Percentiles rank a stretch among this genome's conserved stretches.
Conservation (phyloP, 2,888 invertebrate genomes). For the Acleris holmiana region DNA sequence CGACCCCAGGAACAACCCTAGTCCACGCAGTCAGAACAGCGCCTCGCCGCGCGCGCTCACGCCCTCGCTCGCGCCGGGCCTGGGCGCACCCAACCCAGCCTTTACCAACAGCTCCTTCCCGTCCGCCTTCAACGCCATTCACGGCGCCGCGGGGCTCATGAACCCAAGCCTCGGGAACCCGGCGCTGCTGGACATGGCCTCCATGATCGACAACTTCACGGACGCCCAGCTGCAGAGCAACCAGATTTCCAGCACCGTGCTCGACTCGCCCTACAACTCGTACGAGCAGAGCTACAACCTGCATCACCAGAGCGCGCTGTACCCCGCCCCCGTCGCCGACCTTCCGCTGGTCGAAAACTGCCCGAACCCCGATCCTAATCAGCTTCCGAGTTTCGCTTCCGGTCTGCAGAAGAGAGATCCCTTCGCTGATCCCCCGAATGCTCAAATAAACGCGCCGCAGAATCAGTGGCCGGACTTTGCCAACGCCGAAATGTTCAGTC, state of each 20-base stretch:
- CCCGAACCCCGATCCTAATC: slow-evolving; percentile 70
- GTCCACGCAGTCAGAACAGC: slow-evolving; percentile 81
- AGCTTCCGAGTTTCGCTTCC: slow-evolving; percentile 73
- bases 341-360: slow-evolving; percentile 76
- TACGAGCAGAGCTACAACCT: slow-evolving; percentile 87
- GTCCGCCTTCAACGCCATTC: slow-evolving; percentile 79
- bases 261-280: slow-evolving; percentile 87
- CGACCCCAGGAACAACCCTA: slow-evolving; percentile 70
- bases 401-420: slow-evolving; percentile 74
- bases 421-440: slow-evolving; percentile 51
- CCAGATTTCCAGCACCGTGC: slow-evolving; percentile 93
- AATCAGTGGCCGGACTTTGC: slow-evolving; percentile 79
- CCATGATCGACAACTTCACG: slow-evolving; percentile 90
- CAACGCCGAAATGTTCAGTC: slow-evolving; percentile 73
- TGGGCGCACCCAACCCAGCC: slow-evolving; percentile 51
- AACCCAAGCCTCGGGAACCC: slow-evolving; percentile 80
- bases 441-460: slow-evolving; percentile 51
- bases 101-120: slow-evolving; percentile 73
- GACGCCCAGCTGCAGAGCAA: slow-evolving; percentile 92
- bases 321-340: slow-evolving; percentile 79
- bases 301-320: slow-evolving; percentile 86
- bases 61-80: slow-evolving; percentile 54
- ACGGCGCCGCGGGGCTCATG: slow-evolving; percentile 74
- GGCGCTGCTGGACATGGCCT: slow-evolving; percentile 88
- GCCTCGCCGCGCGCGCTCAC: slow-evolving; percentile 82